These are phyloP conservation scores for Xanthia togata DNA, from an alignment of 2,888 invertebrate genomes.

Conservation along the genomic window DNA sequence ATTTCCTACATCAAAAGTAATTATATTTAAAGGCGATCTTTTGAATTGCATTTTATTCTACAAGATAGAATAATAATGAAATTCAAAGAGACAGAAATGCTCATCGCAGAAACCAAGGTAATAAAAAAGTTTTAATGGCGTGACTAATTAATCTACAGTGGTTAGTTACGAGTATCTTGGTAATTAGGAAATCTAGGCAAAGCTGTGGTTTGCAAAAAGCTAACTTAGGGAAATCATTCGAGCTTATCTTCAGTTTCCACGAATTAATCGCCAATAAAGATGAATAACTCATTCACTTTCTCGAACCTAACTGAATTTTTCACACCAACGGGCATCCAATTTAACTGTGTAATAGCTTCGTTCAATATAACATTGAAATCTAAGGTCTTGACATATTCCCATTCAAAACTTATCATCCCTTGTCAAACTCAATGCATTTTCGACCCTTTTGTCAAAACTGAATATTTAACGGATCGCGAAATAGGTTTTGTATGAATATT, in stretches of 20 bases:
- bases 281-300: slow-evolving; percentile 18
- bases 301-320: slow-evolving; percentile 15
- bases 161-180: background rate
- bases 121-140: background rate
- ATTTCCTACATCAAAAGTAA: background rate
- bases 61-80: too few relatives aligned
- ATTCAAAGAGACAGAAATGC: background rate
- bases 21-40: background rate
- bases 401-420: slow-evolving; percentile 31
- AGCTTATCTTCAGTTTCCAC: slow-evolving; percentile 1
- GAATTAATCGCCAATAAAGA: slow-evolving; percentile 9
- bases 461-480: background rate
- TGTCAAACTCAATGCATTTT: slow-evolving; percentile 37
- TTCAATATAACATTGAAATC: slow-evolving; percentile 10
- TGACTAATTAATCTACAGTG: background rate
- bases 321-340: slow-evolving; percentile 31
- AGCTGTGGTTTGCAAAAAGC: slow-evolving; percentile 6
- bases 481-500: slow-evolving; percentile 5
- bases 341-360: slow-evolving; percentile 26
- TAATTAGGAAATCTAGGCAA: background rate
- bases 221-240: background rate
- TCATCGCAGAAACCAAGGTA: background rate
- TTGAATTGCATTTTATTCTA: background rate
- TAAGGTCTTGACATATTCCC: background rate
- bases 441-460: slow-evolving; percentile 5